Conservation (phyloP, 2,888 invertebrate species). For the Cabera pusaria region DNA sequence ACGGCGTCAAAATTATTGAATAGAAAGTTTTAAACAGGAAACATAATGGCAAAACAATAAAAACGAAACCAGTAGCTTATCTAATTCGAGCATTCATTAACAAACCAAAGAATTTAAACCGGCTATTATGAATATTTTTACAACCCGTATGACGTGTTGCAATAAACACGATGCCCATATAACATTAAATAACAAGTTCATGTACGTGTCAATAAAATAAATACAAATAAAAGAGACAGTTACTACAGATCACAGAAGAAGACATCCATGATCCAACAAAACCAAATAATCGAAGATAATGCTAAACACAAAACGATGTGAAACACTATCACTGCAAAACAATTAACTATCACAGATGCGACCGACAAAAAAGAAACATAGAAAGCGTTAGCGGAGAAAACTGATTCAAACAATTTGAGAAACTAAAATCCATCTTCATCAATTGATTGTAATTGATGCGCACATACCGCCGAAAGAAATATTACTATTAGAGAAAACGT, state of each 20-base stretch:
- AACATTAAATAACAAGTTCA: too few species aligned
- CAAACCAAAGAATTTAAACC: not conserved
- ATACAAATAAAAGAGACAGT: too few species aligned
- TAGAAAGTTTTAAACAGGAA: not conserved
- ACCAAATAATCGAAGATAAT: conserved; percentile 9
- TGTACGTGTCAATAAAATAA: too few species aligned
- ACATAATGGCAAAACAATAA: too few species aligned
- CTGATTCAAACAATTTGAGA: conserved; percentile 31
- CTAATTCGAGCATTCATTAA: not conserved
- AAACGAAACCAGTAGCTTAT: not conserved
- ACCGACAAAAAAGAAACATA: conserved; percentile 21
- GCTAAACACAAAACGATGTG: conserved; percentile 6
- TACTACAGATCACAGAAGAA: too few species aligned
- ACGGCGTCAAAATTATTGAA: conserved; percentile 3
- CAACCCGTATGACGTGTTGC: too few species aligned
- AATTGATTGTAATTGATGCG: conserved; percentile 38
- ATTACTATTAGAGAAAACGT: conserved; percentile 42
- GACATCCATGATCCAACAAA: too few species aligned
- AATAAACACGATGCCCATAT: too few species aligned
- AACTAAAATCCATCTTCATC: conserved; percentile 38
- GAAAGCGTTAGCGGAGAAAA: conserved; percentile 36
- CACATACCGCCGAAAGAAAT: conserved; percentile 37
- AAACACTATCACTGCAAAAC: conserved; percentile 11
- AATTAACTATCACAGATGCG: conserved; percentile 10
- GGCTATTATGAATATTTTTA: too few species aligned